These are phyloP conservation scores for Eptatretus atami DNA, from an alignment of 2,797 vertebrate species.

Conservation along the genomic window DNA sequence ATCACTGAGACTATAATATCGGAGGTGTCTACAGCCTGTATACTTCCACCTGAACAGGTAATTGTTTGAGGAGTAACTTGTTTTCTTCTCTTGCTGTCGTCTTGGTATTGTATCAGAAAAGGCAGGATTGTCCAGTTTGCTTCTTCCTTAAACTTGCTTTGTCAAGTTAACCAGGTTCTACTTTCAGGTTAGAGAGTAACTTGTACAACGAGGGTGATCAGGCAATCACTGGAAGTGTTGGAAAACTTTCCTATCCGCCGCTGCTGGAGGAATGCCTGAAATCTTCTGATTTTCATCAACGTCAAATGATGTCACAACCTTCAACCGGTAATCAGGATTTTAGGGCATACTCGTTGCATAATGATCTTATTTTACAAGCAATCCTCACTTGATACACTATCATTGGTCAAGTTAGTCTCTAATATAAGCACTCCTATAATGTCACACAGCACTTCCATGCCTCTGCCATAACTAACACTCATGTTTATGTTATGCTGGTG, in stretches of 20 bases:
- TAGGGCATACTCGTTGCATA: too few species aligned
- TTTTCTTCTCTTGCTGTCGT: not conserved
- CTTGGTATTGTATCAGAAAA: not conserved
- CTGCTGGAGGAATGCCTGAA: conserved; percentile 61
- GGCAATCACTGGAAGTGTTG: conserved; percentile 40
- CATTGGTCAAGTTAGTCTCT: too few species aligned
- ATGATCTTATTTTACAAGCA: too few species aligned
- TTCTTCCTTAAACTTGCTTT: not conserved
- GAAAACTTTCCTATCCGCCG: conserved; percentile 29
- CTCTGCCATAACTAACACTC: too few species aligned
- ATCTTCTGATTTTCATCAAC: conserved; percentile 21
- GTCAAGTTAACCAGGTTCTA: conserved; percentile 8
- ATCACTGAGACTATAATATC: conserved; percentile 49
- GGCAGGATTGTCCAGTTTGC: too few species aligned
- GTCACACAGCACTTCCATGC: too few species aligned
- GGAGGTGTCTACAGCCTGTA: conserved; percentile 29
- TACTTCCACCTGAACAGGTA: conserved; percentile 34
- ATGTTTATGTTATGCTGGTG: too few species aligned
- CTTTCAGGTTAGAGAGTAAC: conserved; percentile 40
- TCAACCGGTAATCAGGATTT: conserved; percentile 29
- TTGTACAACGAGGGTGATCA: conserved; percentile 39
- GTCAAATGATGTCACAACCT: conserved; percentile 22
- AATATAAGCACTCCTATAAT: too few species aligned
- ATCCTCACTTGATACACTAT: too few species aligned
- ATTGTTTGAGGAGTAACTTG: not conserved